Evolutionary conservation across 2,888 invertebrate genomes (phyloP).

Genomic region (Melinopterus prodromus): DNA sequence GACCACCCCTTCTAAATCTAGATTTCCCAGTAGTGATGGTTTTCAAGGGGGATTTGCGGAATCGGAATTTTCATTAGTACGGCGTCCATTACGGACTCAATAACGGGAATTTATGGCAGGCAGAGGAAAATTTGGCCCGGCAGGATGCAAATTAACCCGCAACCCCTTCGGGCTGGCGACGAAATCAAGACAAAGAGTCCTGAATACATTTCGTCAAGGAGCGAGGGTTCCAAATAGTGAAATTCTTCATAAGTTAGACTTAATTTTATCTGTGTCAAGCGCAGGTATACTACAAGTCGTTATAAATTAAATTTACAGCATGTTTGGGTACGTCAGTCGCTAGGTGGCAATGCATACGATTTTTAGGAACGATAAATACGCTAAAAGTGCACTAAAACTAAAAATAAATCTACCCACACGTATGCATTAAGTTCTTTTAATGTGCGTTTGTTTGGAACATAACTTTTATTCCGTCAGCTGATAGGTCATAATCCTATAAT

Average conservation of each 20-base stretch:
- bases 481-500: background rate
- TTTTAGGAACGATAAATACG: background rate
- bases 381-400: background rate
- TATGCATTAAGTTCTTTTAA: background rate
- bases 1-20: background rate
- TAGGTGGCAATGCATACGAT: background rate
- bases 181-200: background rate
- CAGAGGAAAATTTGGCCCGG: background rate
- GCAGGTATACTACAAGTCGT: background rate
- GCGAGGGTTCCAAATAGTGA: background rate
- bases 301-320: background rate
- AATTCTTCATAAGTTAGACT: background rate
- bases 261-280: background rate
- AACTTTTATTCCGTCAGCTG: background rate
- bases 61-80: background rate
- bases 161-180: background rate
- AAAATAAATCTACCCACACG: background rate
- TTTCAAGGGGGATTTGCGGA: background rate
- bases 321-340: background rate
- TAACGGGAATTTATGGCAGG: background rate
- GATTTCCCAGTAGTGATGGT: constrained; percentile 4
- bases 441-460: background rate
- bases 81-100: background rate
- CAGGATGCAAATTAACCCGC: background rate
- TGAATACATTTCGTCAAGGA: background rate